phyloP scores from a whole-genome alignment of 2,113 vertebrate species.

The Myocastor coypus region DNA sequence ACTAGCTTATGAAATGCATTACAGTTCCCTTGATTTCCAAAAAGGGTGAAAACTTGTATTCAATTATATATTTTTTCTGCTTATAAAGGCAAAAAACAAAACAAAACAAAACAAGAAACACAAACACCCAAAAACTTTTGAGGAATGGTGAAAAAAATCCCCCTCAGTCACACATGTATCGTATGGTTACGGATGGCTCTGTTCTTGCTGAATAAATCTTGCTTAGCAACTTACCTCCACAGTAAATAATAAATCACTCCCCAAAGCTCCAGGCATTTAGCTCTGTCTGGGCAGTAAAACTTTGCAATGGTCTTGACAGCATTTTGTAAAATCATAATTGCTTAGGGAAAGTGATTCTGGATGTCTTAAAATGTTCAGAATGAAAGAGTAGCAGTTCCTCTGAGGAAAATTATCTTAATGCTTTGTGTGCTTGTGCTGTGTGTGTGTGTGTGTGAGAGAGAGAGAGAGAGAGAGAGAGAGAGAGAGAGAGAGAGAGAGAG shows the following conservation, averaged over 20 bases:
- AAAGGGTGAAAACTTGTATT: background rate
- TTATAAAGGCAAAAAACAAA: conserved; percentile 25
- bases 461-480: background rate
- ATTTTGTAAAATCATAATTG: conserved; percentile 88
- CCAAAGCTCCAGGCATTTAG: conserved; percentile 61
- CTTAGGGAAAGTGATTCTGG: conserved; percentile 87
- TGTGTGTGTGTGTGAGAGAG: background rate
- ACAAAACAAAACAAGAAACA: too few species aligned
- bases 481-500: background rate
- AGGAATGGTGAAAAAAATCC: conserved; percentile 12
- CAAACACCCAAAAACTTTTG: background rate
- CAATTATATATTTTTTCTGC: conserved; percentile 16
- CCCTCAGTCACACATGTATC: conserved; percentile 6
- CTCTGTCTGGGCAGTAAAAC: conserved; percentile 77
- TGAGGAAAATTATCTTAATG: conserved; percentile 84
- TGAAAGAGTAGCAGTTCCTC: conserved; percentile 86
- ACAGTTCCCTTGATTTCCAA: background rate
- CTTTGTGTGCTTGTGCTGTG: background rate
- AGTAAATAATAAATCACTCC: conserved; percentile 77
- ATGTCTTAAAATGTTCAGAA: conserved; percentile 87
- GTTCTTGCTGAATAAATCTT: conserved; percentile 76
- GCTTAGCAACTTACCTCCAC: conserved; percentile 79
- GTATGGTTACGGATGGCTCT: conserved; percentile 65
- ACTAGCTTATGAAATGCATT: background rate
- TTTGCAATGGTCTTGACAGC: conserved; percentile 74